A percentile compares a stretch with the other conserved stretches of the same genome.
Evolutionary conservation across 2,888 invertebrate genomes (phyloP).

Genomic region (Scaptomyza caliginosa): DNA sequence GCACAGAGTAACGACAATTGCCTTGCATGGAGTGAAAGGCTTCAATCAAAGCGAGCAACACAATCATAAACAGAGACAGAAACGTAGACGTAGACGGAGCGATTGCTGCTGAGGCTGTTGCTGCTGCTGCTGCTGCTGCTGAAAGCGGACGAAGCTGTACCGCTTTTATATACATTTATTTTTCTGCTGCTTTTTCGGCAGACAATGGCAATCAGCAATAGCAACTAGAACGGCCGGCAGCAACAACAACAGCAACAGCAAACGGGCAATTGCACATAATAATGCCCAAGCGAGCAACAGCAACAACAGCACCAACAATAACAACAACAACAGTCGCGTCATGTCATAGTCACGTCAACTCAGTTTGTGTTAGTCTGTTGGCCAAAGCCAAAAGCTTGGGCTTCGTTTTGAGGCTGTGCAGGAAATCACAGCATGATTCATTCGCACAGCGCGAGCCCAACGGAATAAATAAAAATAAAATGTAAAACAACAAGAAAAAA

Average conservation of each 20-base stretch:
- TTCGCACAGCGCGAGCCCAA: conserved; percentile 57
- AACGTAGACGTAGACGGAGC: conserved; percentile 68
- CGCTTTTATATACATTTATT: conserved; percentile 67
- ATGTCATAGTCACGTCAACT: conserved; percentile 81
- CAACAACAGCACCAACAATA: conserved; percentile 36
- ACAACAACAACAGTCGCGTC: conserved; percentile 64
- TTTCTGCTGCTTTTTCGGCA: conserved; percentile 67
- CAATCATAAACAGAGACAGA: conserved; percentile 70
- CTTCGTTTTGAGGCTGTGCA: conserved; percentile 71
- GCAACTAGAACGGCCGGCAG: conserved; percentile 77
- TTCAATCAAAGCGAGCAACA: conserved; percentile 80
- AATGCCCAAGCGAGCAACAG: conserved; percentile 67
- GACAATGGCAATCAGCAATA: conserved; percentile 75
- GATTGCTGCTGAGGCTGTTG: conserved; percentile 58
- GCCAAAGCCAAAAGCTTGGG: conserved; percentile 55
- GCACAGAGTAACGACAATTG: conserved; percentile 68
- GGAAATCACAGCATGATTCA: conserved; percentile 82
- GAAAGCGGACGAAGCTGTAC: conserved; percentile 58
- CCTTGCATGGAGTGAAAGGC: conserved; percentile 83
- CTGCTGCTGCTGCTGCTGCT: conserved; percentile 44
- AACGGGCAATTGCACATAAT: conserved; percentile 76
- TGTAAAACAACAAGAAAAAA: not conserved
- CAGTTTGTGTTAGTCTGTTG: conserved; percentile 59
- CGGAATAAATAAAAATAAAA: conserved; percentile 25
- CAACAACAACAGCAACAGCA: conserved; percentile 60